These are phyloP conservation scores for Acestrorhynchus altus DNA, from an alignment of 2,797 vertebrate genomes.

Conservation along the genomic window DNA sequence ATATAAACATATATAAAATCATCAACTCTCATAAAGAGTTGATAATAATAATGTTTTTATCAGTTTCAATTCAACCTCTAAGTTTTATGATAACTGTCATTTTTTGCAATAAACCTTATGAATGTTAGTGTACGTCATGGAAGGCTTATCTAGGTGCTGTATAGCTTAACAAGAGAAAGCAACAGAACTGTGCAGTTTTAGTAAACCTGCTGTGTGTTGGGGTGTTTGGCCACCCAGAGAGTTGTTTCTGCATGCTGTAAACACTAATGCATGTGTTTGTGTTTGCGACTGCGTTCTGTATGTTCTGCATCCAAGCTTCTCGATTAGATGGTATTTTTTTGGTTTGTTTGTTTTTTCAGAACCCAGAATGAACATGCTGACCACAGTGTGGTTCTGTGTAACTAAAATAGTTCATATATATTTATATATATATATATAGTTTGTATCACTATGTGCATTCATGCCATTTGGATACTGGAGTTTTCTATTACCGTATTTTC, in stretches of 20 bases:
- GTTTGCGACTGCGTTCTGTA: constrained; percentile 31
- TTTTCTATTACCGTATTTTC: too few relatives aligned
- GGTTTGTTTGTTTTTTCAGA: neutral
- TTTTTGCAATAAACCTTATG: too few relatives aligned
- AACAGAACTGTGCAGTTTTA: constrained; percentile 40
- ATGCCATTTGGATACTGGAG: too few relatives aligned
- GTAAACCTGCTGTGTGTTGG: constrained; percentile 42
- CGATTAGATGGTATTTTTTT: constrained; percentile 29
- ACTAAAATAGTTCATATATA: neutral
- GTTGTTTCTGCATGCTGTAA: constrained; percentile 46
- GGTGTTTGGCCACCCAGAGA: constrained; percentile 25
- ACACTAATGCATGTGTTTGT: constrained; percentile 43
- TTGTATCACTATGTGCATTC: too few relatives aligned
- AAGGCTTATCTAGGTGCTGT: too few relatives aligned
- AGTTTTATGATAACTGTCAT: too few relatives aligned
- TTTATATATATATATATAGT: neutral
- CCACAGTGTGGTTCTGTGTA: neutral
- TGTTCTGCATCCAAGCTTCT: constrained; percentile 55
- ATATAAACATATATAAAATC: too few relatives aligned
- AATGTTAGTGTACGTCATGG: too few relatives aligned
- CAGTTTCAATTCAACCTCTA: too few relatives aligned
- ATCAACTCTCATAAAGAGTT: too few relatives aligned
- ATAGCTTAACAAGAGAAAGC: neutral
- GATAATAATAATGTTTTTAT: too few relatives aligned
- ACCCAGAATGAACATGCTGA: constrained; percentile 1